Percentiles rank a stretch among this genome's conserved stretches.
phyloP scores from a whole-genome alignment of 2,888 invertebrate species.

The Tridacna crocea region DNA sequence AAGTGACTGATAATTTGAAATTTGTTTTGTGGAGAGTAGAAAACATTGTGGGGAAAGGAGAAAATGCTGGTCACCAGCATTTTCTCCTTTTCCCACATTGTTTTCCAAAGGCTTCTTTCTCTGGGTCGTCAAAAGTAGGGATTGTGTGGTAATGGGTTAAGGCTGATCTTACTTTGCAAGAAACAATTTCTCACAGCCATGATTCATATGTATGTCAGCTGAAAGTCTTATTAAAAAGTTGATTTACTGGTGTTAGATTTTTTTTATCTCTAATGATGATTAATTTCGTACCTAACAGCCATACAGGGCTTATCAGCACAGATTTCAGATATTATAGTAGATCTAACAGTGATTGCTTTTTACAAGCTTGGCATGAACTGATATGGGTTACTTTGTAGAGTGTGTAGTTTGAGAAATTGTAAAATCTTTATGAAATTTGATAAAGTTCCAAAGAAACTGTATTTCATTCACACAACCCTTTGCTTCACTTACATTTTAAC shows the following conservation, averaged over 20 bases:
- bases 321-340: constrained; percentile 8
- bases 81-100: too few relatives aligned
- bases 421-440: background rate
- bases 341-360: constrained; percentile 16
- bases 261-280: constrained; percentile 15
- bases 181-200: background rate
- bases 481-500: background rate
- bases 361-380: background rate
- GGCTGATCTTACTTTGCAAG: too few relatives aligned
- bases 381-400: too few relatives aligned
- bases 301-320: constrained; percentile 22
- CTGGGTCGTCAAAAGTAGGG: too few relatives aligned
- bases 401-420: too few relatives aligned
- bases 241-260: constrained; percentile 7
- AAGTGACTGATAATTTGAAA: too few relatives aligned
- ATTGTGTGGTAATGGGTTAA: too few relatives aligned
- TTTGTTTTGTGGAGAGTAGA: too few relatives aligned
- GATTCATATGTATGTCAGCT: constrained; percentile 22
- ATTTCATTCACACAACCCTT: too few relatives aligned
- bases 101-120: too few relatives aligned
- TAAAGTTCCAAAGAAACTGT: background rate
- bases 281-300: constrained; percentile 25
- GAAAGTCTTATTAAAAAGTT: constrained; percentile 16
- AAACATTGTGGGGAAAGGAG: too few relatives aligned
- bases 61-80: too few relatives aligned